phyloP scores from a whole-genome alignment of 2,888 invertebrate genomes.

The Lingula anatina region DNA sequence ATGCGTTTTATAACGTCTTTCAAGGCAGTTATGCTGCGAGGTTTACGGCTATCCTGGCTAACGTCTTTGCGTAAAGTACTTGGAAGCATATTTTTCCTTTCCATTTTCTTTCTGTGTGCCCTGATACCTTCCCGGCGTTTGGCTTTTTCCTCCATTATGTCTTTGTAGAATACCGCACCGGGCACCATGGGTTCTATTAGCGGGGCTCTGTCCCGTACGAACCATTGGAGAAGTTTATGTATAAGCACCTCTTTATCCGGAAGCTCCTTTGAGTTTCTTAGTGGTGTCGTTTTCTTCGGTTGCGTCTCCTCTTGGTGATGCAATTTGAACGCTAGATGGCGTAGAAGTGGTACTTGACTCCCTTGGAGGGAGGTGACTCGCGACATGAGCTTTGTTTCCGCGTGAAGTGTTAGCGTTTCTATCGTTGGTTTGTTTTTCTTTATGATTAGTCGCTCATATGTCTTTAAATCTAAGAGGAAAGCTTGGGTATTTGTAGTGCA shows the following conservation, averaged over 20 bases:
- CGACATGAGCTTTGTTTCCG: slow-evolving; percentile 16
- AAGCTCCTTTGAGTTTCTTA: slow-evolving; percentile 20
- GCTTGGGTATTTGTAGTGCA: slow-evolving; percentile 7
- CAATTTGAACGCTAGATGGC: no score
- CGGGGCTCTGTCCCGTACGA: slow-evolving; percentile 26
- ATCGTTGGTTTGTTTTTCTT: slow-evolving; percentile 21
- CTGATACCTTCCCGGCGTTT: slow-evolving; percentile 20
- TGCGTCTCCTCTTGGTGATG: no score
- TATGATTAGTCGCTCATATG: slow-evolving; percentile 9
- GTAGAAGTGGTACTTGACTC: slow-evolving; percentile 18
- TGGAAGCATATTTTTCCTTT: background rate
- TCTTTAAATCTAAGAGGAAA: slow-evolving; percentile 9
- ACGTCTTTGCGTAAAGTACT: background rate
- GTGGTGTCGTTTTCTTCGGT: no score
- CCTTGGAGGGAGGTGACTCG: slow-evolving; percentile 19
- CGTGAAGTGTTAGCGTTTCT: slow-evolving; percentile 11
- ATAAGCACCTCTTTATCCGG: slow-evolving; percentile 24
- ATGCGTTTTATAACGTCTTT: slow-evolving; percentile 3
- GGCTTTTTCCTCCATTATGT: slow-evolving; percentile 41
- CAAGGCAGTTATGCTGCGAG: background rate
- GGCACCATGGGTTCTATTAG: slow-evolving; percentile 23
- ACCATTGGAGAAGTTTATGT: slow-evolving; percentile 27
- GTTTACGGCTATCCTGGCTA: background rate
- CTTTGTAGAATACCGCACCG: slow-evolving; percentile 36
- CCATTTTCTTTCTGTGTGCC: background rate